These are phyloP conservation scores for Phacellophora camtschatica DNA, from an alignment of 30 jellyfish, hydroid and myxozoan genomes.

Conservation along the genomic window DNA sequence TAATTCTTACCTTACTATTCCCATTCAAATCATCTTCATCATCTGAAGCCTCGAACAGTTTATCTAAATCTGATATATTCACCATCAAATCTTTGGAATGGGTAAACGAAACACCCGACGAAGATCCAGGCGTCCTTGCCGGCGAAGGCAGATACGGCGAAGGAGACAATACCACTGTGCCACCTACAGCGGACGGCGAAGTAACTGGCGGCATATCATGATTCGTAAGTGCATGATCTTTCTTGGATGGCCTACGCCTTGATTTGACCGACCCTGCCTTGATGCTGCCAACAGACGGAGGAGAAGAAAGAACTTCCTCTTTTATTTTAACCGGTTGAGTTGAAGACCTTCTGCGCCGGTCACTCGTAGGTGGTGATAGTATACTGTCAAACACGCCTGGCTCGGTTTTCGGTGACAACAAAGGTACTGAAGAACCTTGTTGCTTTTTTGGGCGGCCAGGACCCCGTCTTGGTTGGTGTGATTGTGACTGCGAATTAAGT, in stretches of 20 bases:
- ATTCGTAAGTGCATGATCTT: slow-evolving; percentile 19
- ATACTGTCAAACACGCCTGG: slow-evolving; percentile 21
- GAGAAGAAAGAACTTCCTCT: slow-evolving; percentile 43
- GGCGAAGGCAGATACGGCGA: slow-evolving; percentile 61
- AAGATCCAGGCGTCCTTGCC: slow-evolving; percentile 69
- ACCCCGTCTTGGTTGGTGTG: slow-evolving; percentile 32
- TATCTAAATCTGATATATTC: slow-evolving; percentile 73
- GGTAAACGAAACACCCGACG: slow-evolving; percentile 55
- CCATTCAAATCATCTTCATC: slow-evolving; percentile 73
- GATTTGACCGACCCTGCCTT: slow-evolving; percentile 37
- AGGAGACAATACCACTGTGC: slow-evolving; percentile 43
- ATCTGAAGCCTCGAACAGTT: slow-evolving; percentile 77
- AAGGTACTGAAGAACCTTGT: slow-evolving; percentile 1
- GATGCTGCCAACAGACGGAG: slow-evolving; percentile 51
- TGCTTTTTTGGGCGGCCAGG: slow-evolving; percentile 80
- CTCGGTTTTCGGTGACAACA: slow-evolving; percentile 31
- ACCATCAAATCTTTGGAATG: slow-evolving; percentile 78
- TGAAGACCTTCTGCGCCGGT: slow-evolving; percentile 35
- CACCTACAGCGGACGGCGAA: slow-evolving; percentile 38
- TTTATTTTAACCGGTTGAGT: slow-evolving; percentile 12
- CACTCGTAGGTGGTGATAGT: slow-evolving; percentile 53
- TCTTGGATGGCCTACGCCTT: slow-evolving; percentile 58
- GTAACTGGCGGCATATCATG: slow-evolving; percentile 30
- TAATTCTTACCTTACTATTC: slow-evolving; percentile 3
- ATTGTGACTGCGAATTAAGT: not conserved